Conservation (phyloP, 2,113 vertebrate genomes). For the Copsychus sechellarum region DNA sequence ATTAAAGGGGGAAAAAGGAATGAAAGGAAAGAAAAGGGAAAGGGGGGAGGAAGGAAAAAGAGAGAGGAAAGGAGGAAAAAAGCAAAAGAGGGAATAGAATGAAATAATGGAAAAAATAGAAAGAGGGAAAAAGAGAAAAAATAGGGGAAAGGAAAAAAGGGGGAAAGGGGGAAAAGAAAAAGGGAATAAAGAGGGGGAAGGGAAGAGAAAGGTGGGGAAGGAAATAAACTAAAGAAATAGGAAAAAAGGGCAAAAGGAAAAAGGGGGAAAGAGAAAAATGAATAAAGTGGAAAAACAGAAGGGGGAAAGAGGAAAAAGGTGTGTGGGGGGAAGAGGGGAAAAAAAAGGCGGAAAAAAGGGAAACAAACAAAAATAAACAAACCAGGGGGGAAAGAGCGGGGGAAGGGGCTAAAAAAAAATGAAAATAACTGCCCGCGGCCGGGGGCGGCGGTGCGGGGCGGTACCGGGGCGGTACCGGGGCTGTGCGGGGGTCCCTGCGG, state of each 20-base stretch:
- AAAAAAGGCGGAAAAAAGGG: not conserved
- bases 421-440: not conserved
- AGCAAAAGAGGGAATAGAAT: not conserved
- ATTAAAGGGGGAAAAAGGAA: fast-evolving
- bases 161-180: fast-evolving
- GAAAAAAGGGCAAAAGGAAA: fast-evolving
- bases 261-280: not conserved
- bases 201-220: not conserved
- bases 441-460: not conserved
- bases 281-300: not conserved
- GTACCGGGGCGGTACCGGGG: not conserved
- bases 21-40: too few species aligned
- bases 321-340: not conserved
- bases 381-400: not conserved
- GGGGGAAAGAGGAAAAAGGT: too few species aligned
- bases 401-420: not conserved
- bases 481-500: not conserved
- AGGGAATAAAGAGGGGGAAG: too few species aligned
- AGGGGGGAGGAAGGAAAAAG: too few species aligned
- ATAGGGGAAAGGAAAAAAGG: too few species aligned
- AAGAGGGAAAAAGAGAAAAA: too few species aligned
- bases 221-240: not conserved
- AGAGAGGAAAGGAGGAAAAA: fast-evolving
- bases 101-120: not conserved
- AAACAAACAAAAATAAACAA: not conserved